These are phyloP conservation scores for Diphyllodes magnificus DNA, from an alignment of 2,113 vertebrate genomes.

Conservation along the genomic window DNA sequence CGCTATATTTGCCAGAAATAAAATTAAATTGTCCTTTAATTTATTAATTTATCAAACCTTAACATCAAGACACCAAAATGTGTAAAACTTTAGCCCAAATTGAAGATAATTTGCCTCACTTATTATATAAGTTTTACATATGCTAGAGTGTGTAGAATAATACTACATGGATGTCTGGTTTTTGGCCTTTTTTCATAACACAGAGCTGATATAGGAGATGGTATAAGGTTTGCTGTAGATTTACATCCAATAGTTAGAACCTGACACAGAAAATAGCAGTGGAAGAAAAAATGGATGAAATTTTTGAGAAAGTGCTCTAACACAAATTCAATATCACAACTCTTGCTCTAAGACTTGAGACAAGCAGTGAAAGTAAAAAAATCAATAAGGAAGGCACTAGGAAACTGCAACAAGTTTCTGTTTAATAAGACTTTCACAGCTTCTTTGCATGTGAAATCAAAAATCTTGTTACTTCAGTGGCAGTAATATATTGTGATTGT, in stretches of 20 bases:
- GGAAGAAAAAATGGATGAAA: neutral
- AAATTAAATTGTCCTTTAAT: neutral
- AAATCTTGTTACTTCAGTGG: neutral
- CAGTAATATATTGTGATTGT: neutral
- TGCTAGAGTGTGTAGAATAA: neutral
- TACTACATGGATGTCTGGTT: fast-evolving
- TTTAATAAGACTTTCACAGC: neutral
- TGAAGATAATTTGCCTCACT: neutral
- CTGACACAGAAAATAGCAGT: neutral
- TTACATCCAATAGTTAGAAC: neutral
- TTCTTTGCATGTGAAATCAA: neutral
- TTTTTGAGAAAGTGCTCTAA: neutral
- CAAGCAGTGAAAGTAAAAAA: neutral
- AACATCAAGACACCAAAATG: neutral
- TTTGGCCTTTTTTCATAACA: neutral
- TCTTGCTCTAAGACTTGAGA: neutral
- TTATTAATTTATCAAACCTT: neutral
- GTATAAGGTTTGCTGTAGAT: neutral
- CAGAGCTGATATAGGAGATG: neutral
- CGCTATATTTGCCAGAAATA: neutral
- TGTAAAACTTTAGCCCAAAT: neutral
- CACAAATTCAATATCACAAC: neutral
- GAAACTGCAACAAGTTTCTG: neutral
- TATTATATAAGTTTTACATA: neutral
- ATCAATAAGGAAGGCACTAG: neutral